A percentile compares a stretch with the other conserved stretches of the same genome.
Conservation (phyloP, 2,888 invertebrate species). For the Ceratothoa steindachneri region DNA sequence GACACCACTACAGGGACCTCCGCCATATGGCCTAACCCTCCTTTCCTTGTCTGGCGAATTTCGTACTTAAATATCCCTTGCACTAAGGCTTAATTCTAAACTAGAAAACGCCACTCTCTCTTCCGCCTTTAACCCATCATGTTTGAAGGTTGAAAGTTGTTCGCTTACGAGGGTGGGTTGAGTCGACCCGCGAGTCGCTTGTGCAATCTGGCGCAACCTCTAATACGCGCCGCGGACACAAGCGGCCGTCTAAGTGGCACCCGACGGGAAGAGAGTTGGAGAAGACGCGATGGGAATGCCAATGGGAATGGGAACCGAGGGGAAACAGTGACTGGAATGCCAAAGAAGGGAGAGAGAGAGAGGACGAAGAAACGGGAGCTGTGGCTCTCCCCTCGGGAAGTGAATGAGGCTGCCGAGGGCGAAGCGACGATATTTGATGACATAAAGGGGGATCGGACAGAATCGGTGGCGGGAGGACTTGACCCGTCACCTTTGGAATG, state of each 20-base stretch:
- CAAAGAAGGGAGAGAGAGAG: not conserved
- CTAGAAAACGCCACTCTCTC: not conserved
- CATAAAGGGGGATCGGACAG: not conserved
- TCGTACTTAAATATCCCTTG: not conserved
- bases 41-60: not conserved
- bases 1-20: slow-evolving; percentile 30
- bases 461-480: not conserved
- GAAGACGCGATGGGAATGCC: slow-evolving; percentile 2
- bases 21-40: not conserved
- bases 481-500: not conserved
- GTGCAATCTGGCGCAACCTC: slow-evolving; percentile 41
- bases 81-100: not conserved
- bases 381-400: slow-evolving; percentile 4
- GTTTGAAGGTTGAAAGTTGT: slow-evolving; percentile 16
- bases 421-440: not conserved
- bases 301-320: slow-evolving; percentile 5
- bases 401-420: not conserved
- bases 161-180: slow-evolving; percentile 18
- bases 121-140: not conserved
- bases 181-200: slow-evolving; percentile 15
- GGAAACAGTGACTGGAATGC: not conserved
- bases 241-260: slow-evolving; percentile 32
- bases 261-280: slow-evolving; percentile 3
- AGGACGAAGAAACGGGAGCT: not conserved
- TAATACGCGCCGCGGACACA: slow-evolving; percentile 28